These are phyloP conservation scores for Anguilla rostrata DNA, from an alignment of 2,113 vertebrate genomes.

Conservation along the genomic window DNA sequence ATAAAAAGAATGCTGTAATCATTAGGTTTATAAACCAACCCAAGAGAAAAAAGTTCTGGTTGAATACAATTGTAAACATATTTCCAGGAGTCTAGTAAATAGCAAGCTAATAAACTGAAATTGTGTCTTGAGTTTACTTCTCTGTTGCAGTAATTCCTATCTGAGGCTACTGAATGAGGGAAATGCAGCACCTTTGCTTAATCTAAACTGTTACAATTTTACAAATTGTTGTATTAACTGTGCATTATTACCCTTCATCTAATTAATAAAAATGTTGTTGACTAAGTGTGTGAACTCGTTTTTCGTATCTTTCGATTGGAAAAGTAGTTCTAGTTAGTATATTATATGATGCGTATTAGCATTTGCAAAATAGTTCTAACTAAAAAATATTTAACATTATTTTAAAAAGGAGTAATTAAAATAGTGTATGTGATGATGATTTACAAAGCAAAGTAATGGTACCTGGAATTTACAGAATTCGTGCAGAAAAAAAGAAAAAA, in stretches of 20 bases:
- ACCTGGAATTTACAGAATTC: no score
- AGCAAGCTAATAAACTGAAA: constrained; percentile 24
- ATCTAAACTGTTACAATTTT: constrained; percentile 66
- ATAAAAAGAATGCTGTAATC: neutral
- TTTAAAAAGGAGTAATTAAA: neutral
- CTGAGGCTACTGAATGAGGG: constrained; percentile 52
- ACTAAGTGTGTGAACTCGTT: constrained; percentile 52
- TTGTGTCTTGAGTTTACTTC: constrained; percentile 44
- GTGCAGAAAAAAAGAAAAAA: neutral
- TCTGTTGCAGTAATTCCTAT: constrained; percentile 59
- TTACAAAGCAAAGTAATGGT: no score
- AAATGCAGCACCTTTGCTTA: constrained; percentile 53
- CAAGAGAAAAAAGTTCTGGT: constrained; percentile 42
- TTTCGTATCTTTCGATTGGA: constrained; percentile 16
- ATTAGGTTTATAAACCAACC: constrained; percentile 51
- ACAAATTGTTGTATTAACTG: constrained; percentile 75
- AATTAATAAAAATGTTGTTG: constrained; percentile 77
- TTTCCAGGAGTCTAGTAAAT: neutral
- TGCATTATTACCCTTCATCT: constrained; percentile 73
- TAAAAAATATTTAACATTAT: neutral
- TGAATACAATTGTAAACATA: neutral
- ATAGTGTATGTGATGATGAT: neutral
- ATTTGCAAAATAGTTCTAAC: no score
- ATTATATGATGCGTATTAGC: no score
- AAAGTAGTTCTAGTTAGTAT: neutral